phyloP scores from a whole-genome alignment of 1,140 invertebrate genomes.

The Leptinotarsa defecta region DNA sequence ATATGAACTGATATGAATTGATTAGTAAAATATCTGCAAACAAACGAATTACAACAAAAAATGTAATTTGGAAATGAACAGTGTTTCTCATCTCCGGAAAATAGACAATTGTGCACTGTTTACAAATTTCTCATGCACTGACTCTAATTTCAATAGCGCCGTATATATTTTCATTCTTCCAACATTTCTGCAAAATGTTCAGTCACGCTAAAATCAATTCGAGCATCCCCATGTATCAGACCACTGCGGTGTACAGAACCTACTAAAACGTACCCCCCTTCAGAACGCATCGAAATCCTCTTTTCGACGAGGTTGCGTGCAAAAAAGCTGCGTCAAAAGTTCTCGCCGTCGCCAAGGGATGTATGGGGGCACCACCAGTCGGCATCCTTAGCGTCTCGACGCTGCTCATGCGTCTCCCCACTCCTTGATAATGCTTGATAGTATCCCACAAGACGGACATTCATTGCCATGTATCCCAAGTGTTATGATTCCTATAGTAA shows the following conservation, averaged over 20 bases:
- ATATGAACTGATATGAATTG: too few relatives aligned
- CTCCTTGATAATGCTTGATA: conserved; percentile 56
- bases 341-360: conserved; percentile 44
- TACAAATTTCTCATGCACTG: too few relatives aligned
- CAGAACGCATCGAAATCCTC: conserved; percentile 7
- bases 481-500: conserved; percentile 56
- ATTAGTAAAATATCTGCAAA: too few relatives aligned
- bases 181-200: neutral
- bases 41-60: too few relatives aligned
- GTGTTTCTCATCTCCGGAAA: too few relatives aligned
- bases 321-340: conserved; percentile 45
- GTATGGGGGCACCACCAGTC: conserved; percentile 52
- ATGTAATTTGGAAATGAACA: too few relatives aligned
- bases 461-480: conserved; percentile 58
- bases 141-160: neutral
- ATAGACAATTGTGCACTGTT: too few relatives aligned
- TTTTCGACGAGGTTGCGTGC: conserved; percentile 36
- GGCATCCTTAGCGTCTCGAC: conserved; percentile 56
- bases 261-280: conserved; percentile 11
- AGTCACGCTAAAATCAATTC: conserved; percentile 10
- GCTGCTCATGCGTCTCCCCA: conserved; percentile 57
- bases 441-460: conserved; percentile 57
- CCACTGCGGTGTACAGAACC: conserved; percentile 7
- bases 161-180: neutral
- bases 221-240: conserved; percentile 16